phyloP scores from a whole-genome alignment of 2,888 invertebrate genomes.

The Trissonchulus sp. region DNA sequence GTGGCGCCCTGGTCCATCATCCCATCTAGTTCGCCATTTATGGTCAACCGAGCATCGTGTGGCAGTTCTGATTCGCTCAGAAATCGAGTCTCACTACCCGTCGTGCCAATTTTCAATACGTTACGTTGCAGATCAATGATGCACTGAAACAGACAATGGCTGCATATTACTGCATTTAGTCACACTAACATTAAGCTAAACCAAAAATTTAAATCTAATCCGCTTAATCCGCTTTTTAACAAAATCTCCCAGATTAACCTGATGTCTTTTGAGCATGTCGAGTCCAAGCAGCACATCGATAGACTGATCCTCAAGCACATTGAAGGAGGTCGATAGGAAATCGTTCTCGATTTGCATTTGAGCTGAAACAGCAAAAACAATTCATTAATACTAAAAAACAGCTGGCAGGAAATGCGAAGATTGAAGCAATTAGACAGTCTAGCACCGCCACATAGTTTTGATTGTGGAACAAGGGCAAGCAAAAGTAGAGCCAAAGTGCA shows the following conservation, averaged over 20 bases:
- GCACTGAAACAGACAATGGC: conserved; percentile 66
- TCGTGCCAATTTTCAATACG: conserved; percentile 83
- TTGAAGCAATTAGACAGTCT: no score
- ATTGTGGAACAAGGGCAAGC: no score
- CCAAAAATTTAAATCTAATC: background rate
- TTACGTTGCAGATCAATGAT: conserved; percentile 83
- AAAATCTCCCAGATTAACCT: no score
- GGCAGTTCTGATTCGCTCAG: conserved; percentile 72
- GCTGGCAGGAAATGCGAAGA: no score
- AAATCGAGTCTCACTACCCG: conserved; percentile 82
- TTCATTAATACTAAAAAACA: no score
- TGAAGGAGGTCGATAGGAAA: conserved; percentile 89
- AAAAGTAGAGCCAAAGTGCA: no score
- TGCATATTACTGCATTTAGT: no score
- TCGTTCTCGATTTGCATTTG: conserved; percentile 91
- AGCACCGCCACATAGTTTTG: no score
- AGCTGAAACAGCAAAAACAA: conserved; percentile 39
- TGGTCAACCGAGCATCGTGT: conserved; percentile 48
- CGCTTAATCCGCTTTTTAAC: no score
- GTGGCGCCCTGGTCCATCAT: no score
- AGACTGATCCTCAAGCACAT: conserved; percentile 88
- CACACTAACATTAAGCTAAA: conserved; percentile 25
- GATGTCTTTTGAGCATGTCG: conserved; percentile 94
- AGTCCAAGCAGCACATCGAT: conserved; percentile 97
- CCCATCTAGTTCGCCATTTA: no score